Evolutionary conservation across 1,140 invertebrate species (phyloP).

Genomic region (Metopolophium dirhodum): DNA sequence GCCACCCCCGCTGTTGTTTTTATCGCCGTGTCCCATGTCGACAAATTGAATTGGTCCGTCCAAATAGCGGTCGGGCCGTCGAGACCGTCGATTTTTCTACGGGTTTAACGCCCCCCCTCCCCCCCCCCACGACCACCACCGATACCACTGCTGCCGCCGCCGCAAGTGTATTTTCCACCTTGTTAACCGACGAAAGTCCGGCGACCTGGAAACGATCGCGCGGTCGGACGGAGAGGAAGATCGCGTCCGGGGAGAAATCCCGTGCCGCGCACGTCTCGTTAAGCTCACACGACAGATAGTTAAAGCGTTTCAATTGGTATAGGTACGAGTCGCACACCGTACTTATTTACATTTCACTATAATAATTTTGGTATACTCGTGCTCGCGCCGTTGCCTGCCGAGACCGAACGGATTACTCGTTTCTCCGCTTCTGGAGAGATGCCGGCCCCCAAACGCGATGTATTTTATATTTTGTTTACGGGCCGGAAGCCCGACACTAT

Average conservation of each 20-base stretch:
- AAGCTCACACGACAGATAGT: neutral
- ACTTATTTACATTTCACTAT: neutral
- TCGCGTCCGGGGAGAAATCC: neutral
- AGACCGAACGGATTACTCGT: neutral
- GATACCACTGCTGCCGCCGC: neutral
- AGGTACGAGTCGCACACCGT: neutral
- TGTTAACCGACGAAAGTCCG: constrained; percentile 30
- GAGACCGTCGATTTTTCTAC: constrained; percentile 1
- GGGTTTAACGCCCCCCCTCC: neutral
- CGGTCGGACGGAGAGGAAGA: neutral
- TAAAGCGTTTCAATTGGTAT: constrained; percentile 34
- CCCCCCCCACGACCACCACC: neutral
- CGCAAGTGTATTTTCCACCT: constrained; percentile 34
- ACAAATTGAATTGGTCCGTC: constrained; percentile 20
- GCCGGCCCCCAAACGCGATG: too few relatives aligned
- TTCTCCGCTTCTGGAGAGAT: too few relatives aligned
- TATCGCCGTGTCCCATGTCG: neutral
- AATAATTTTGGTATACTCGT: neutral
- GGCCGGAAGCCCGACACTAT: too few relatives aligned
- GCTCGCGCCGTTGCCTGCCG: neutral
- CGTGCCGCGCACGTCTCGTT: neutral
- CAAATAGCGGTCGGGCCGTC: neutral
- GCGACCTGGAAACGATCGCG: constrained; percentile 17
- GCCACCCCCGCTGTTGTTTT: neutral
- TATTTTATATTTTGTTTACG: too few relatives aligned